Base-by-base conservation (phyloP, 2,888 invertebrate genomes). In the Microplitis deprimator region DNA sequence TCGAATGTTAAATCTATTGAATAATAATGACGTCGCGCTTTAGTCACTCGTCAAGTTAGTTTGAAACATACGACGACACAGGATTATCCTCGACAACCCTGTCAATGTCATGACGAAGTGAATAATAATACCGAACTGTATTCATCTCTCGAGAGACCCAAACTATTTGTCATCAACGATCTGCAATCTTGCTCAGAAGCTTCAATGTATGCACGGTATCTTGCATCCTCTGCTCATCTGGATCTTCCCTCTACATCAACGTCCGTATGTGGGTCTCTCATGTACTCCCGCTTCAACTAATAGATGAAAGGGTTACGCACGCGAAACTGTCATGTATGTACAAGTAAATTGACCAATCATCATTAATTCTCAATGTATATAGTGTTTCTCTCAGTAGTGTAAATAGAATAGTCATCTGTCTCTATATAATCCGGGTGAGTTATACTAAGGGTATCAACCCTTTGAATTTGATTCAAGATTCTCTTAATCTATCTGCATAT, bases 281-380 rank as follows among this genome's bases (percentile, higher is more conserved):
- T 29, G 29, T 67, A 29, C 29, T 59, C 10, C 29, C 6, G n/a
- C 13, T 5, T 38, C 16, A 16, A 17, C 62, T 64, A 62, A 8
- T 38, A 20, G 29, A 65, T 73, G 41, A 73, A 73, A 73, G 65
- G 50, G 29, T n/a, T 65, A 6, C 13, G 59, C 39, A 62, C 16
- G 41, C n/a, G 29, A 29, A 7, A 73, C 40, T 50, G 50, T 62
- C 61, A 64, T 65, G 71, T 75, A 64, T 72, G 75, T 68, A 72
- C 68, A 69, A 77, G 60, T 75, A 67, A 41, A 69, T 76, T 71
- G 76, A 73, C 72, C 76, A 78, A 80, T 80, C 74, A 77, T 79
- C 73, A 60, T 50, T 68, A 74, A 76, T 67, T 70, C 70, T 59
- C 59, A 68, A 68, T 77, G 75, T 64, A 76, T 50, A 50, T 67